A percentile compares a stretch with the other conserved stretches of the same genome.
phyloP scores from a whole-genome alignment of 1,140 invertebrate genomes.

The Drosophila nigrodunni region DNA sequence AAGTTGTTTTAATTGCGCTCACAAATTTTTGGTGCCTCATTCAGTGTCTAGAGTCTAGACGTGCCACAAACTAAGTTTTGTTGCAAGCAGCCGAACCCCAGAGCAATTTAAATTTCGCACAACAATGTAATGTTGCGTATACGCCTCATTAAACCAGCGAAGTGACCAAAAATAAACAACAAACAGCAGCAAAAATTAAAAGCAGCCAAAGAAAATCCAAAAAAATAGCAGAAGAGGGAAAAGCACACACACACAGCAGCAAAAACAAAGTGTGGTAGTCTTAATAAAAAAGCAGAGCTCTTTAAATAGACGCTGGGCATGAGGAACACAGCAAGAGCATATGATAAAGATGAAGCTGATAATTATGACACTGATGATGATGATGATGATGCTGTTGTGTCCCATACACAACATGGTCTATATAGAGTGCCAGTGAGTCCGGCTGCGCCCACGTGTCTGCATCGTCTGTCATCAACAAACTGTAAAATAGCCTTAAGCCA shows the following conservation, averaged over 20 bases:
- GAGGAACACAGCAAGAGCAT: neutral
- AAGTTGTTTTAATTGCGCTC: slow-evolving; percentile 13
- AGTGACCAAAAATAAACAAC: slow-evolving; percentile 48
- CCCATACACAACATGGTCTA: neutral
- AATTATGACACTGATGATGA: slow-evolving; percentile 2
- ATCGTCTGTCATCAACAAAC: slow-evolving; percentile 84
- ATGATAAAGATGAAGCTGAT: slow-evolving; percentile 24
- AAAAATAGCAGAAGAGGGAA: slow-evolving; percentile 2
- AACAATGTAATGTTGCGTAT: slow-evolving; percentile 53
- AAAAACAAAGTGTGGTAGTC: slow-evolving; percentile 50
- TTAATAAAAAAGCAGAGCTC: slow-evolving; percentile 58
- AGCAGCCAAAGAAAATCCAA: slow-evolving; percentile 6
- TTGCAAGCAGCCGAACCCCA: neutral
- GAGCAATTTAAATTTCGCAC: slow-evolving; percentile 5
- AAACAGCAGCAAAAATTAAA: slow-evolving; percentile 17
- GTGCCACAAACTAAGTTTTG: slow-evolving; percentile 2
- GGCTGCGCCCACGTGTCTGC: slow-evolving; percentile 56
- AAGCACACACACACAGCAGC: slow-evolving; percentile 1
- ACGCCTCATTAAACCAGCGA: slow-evolving; percentile 53
- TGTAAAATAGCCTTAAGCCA: slow-evolving; percentile 84
- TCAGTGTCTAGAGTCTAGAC: slow-evolving; percentile 20
- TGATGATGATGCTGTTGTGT: slow-evolving; percentile 7
- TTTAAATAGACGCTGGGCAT: slow-evolving; percentile 62
- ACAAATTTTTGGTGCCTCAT: slow-evolving; percentile 7
- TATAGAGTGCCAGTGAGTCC: neutral